Base-by-base conservation (phyloP, 2,113 vertebrate genomes). In the Spermophilus dauricus region DNA sequence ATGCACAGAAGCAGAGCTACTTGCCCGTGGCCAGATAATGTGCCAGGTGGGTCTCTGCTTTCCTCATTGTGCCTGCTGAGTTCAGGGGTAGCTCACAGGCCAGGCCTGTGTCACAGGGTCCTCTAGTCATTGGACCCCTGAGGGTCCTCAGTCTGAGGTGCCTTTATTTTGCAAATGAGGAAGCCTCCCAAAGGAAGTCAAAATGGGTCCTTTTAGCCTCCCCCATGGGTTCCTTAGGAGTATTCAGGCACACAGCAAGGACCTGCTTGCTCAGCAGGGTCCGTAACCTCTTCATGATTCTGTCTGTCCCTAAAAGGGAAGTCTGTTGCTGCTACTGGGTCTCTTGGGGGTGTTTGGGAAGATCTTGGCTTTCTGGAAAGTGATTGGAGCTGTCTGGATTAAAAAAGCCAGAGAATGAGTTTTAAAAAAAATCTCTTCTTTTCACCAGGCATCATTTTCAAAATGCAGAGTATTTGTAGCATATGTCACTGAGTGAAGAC, bases 371-470 rank as follows among this genome's bases (percentile, higher is more conserved):
- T 88, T 30, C 48, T 77, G 34, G 48, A 56, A 89, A 81, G 42
- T 39, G 34, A 75, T 78, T 89, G 73, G n/a, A 73, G 89, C 32
- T 70, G 67, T 48, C 81, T 94, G 9, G 14, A 26, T 63, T 76
- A 1, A 11, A 83, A 92, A 67, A n/a, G 26, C 53, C 86, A 63
- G 56, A 92, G 45, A 86, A 69, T 30, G 42, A 85, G 65, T 76
- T 63, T 87, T 4, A 5, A 39, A 72, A 95, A 53, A 72, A 95
- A 53, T 37, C 16, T 72, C 24, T 76, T 81, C 14, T 53, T 61
- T 65, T 32, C 37, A 89, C 32, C 30, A 86, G 39, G 45, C 32
- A 28, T 72, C 30, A 32, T 93, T 86, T 93, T 65, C 20, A 94
- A 87, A 84, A 63, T 70, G 56, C 13, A 45, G 39, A 73, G 20